Percentiles rank a stretch among this genome's conserved stretches.
Evolutionary conservation across 2,888 invertebrate species (phyloP).

Genomic region (Drosophila vallismaia): DNA sequence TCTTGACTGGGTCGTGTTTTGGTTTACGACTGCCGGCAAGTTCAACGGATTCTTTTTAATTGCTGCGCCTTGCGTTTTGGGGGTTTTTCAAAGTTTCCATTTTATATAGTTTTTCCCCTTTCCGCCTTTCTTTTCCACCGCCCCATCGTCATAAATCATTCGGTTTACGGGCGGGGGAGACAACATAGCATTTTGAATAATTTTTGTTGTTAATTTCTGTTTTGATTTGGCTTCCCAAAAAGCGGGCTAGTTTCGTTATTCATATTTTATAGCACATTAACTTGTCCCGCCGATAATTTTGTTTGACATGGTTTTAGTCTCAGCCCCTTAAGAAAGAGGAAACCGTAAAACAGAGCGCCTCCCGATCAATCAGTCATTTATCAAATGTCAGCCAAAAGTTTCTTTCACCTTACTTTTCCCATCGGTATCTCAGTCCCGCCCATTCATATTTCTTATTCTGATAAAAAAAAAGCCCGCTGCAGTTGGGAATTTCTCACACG

Average conservation of each 20-base stretch:
- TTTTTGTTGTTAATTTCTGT: conserved; percentile 50
- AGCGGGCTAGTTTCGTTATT: conserved; percentile 29
- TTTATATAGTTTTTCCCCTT: conserved; percentile 33
- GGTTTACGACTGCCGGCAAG: conserved; percentile 61
- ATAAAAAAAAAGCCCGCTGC: conserved; percentile 31
- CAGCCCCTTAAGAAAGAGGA: conserved; percentile 28
- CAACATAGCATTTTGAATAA: conserved; percentile 37
- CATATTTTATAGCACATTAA: conserved; percentile 56
- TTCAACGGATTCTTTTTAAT: conserved; percentile 71
- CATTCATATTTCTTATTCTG: conserved; percentile 45
- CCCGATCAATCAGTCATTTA: conserved; percentile 67
- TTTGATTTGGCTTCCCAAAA: conserved; percentile 56
- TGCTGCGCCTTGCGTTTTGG: conserved; percentile 61
- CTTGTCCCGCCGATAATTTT: conserved; percentile 60
- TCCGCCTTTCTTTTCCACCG: conserved; percentile 30
- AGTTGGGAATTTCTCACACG: conserved; percentile 70
- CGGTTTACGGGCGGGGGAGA: conserved; percentile 8
- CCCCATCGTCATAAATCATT: conserved; percentile 32
- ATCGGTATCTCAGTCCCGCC: conserved; percentile 34
- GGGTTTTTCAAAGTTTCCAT: conserved; percentile 52
- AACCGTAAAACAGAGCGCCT: conserved; percentile 28
- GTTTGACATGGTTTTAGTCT: conserved; percentile 48
- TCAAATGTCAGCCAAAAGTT: conserved; percentile 50
- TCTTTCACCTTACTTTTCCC: conserved; percentile 50
- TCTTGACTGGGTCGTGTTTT: conserved; percentile 41